phyloP scores from a whole-genome alignment of 1,140 invertebrate species.

The Lamellibrachia luymesi region DNA sequence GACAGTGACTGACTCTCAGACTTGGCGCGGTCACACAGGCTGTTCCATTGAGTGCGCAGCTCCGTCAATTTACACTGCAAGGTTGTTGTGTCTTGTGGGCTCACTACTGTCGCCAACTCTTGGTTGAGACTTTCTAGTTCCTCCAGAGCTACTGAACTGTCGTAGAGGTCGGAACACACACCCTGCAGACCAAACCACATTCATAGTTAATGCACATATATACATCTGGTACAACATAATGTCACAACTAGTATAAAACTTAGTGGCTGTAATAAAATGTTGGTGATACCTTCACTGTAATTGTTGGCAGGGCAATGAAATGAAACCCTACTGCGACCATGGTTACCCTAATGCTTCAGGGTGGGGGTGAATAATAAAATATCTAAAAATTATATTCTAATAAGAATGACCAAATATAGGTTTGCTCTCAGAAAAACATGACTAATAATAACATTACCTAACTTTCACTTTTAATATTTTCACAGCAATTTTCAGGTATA shows the following conservation, averaged over 20 bases:
- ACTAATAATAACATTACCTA: background rate
- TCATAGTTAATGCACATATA: background rate
- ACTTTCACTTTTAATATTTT: background rate
- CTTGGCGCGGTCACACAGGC: constrained; percentile 54
- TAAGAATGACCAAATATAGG: background rate
- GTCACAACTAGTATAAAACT: no score
- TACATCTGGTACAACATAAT: background rate
- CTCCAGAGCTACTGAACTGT: constrained; percentile 73
- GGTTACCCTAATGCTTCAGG: background rate
- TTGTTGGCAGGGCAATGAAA: background rate
- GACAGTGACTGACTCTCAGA: constrained; percentile 71
- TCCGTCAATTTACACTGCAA: constrained; percentile 49
- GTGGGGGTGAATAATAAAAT: no score
- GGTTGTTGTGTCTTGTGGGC: constrained; percentile 49
- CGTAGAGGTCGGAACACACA: constrained; percentile 34
- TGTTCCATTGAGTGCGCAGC: constrained; percentile 51
- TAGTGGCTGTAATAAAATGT: no score
- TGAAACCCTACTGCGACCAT: background rate
- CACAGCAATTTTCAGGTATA: background rate
- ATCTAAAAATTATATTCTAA: background rate
- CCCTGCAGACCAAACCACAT: background rate
- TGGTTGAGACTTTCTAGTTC: constrained; percentile 74
- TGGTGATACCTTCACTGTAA: background rate
- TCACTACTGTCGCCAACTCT: constrained; percentile 64
- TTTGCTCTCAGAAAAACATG: background rate